Evolutionary conservation across 1,140 invertebrate species (phyloP).

Genomic region (Diplogasteroides magnus): DNA sequence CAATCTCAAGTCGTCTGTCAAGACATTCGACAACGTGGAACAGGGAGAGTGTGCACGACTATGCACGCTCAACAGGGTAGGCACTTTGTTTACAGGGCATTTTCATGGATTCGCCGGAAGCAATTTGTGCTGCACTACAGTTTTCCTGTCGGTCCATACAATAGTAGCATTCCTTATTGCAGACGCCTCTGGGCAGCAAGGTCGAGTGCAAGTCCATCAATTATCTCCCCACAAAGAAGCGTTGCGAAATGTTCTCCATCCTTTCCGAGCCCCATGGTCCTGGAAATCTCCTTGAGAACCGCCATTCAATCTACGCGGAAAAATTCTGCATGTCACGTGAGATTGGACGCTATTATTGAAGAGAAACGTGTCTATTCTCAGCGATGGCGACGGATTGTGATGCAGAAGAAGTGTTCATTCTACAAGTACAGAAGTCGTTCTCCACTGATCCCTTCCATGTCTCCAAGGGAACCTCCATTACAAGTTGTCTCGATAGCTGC

Average conservation of each 20-base stretch:
- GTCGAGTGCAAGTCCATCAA: neutral
- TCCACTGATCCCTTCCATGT: neutral
- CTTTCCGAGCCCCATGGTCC: neutral
- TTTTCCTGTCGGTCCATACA: neutral
- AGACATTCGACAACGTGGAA: neutral
- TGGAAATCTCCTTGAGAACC: neutral
- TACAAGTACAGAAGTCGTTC: neutral
- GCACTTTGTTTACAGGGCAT: neutral
- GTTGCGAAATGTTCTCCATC: neutral
- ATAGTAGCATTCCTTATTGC: neutral
- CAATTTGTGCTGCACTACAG: too few relatives aligned
- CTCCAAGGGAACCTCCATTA: neutral
- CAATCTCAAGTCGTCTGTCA: neutral
- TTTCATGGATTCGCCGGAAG: too few relatives aligned
- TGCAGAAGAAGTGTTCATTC: neutral
- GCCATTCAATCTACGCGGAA: neutral
- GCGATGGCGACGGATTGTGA: neutral
- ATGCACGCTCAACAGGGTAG: neutral
- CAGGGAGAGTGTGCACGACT: neutral
- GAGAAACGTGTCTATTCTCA: neutral
- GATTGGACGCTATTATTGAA: conserved; percentile 18
- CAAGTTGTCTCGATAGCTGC: neutral
- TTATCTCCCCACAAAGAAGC: neutral
- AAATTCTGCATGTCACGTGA: neutral
- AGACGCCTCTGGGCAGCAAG: neutral